These are phyloP conservation scores for Belonocnema kinseyi DNA, from an alignment of 1,140 invertebrate species.

Conservation along the genomic window DNA sequence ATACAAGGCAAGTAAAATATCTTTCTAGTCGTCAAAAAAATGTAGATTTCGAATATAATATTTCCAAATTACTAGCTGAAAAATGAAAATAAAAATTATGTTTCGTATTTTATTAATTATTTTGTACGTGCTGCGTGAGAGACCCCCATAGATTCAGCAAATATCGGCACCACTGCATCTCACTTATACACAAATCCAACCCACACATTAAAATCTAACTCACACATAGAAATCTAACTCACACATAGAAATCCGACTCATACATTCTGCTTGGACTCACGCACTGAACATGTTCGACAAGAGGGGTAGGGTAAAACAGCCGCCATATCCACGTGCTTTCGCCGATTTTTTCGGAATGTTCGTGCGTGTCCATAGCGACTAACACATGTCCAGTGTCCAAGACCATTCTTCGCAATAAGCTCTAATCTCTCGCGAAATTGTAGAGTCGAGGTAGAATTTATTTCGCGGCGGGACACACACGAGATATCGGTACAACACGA, in stretches of 20 bases:
- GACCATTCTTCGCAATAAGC: slow-evolving; percentile 58
- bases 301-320: background rate
- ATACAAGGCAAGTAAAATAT: no score
- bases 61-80: no score
- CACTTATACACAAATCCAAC: background rate
- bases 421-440: slow-evolving; percentile 66
- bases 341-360: no score
- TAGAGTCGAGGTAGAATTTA: slow-evolving; percentile 61
- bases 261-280: background rate
- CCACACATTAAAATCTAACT: background rate
- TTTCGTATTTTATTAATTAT: no score
- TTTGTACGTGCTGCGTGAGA: background rate
- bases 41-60: no score
- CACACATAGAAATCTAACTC: slow-evolving; percentile 1
- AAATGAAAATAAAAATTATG: no score
- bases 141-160: background rate
- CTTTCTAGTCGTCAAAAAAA: no score
- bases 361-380: slow-evolving; percentile 25
- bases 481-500: slow-evolving; percentile 49
- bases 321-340: slow-evolving; percentile 32
- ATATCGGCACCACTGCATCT: background rate
- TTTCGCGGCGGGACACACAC: slow-evolving; percentile 41
- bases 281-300: background rate
- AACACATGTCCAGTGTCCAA: slow-evolving; percentile 44
- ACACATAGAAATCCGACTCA: background rate